Base-by-base conservation (phyloP, 2,797 vertebrate genomes). In the Smutsia temminckii region DNA sequence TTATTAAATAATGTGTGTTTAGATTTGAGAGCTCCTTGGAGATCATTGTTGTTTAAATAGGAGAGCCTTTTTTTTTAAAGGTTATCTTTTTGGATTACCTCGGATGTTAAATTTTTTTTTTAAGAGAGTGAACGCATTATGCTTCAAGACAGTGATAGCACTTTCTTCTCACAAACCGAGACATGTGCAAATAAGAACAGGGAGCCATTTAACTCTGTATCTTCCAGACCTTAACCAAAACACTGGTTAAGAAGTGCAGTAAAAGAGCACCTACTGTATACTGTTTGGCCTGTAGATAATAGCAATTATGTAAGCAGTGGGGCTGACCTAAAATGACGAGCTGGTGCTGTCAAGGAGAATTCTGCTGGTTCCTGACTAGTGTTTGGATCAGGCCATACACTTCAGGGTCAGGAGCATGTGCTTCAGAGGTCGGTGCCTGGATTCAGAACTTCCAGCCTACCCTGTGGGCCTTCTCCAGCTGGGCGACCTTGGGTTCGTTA, bases 21-120 rank as follows among this genome's bases (percentile, higher is more conserved):
- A 94, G 63, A 64, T 95, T 21, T 68, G 34, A 59, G 80, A 77
- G 61, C 20, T 74, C 53, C 71, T 71, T 95, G 72, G 37, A 79
- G 77, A 74, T 77, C 29, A 53, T 79, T 77, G 53, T 63, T 95
- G n/a, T 88, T 71, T 83, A 96, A 91, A 77, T 89, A 68, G 21
- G 29, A 75, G 83, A 63, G 34, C 1, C 2, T 20, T 75, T 79
- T 59, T 79, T 9, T 59, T 13, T 13, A 46, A 61, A 66, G 17
- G 10, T 89, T 94, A n/a, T 37, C 23, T 85, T 87, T 92, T 49
- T 53, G 8, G 13, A 61, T 86, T 95, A 63, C 23, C 29, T 83
- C 86, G 79, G 16, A 9, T 78, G 37, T 81, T 93, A 74, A 71
- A 17, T 95, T 53, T 72, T 68, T 84, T 90, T 86, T 40, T 81